Evolutionary conservation across 2,888 invertebrate species (phyloP).

Genomic region (Pelosia muscerda): DNA sequence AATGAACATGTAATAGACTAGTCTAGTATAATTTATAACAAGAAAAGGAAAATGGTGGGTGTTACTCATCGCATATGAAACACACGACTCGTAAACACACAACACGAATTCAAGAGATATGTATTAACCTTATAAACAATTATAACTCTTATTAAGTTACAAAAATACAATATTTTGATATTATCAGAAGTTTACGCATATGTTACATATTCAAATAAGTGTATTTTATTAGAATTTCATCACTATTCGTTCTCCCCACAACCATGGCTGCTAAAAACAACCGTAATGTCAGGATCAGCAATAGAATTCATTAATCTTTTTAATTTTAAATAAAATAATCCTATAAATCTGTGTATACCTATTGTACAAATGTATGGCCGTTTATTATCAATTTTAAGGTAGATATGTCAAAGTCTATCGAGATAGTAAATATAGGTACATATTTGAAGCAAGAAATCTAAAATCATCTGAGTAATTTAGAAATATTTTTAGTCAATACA

Average conservation of each 20-base stretch:
- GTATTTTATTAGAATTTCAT: no score
- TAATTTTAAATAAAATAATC: no score
- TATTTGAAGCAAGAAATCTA: not conserved
- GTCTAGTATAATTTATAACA: conserved; percentile 41
- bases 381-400: conserved; percentile 29
- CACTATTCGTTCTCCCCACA: no score
- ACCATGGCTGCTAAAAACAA: no score
- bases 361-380: conserved; percentile 56
- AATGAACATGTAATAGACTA: conserved; percentile 55
- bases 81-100: conserved; percentile 5
- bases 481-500: not conserved
- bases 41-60: not conserved
- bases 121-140: conserved; percentile 2
- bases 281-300: no score
- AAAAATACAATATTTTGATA: not conserved
- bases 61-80: not conserved
- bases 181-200: no score
- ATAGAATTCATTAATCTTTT: no score
- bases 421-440: conserved; percentile 20
- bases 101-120: not conserved
- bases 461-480: not conserved
- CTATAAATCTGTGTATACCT: conserved; percentile 31
- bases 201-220: no score
- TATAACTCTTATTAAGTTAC: no score
- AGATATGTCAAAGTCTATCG: conserved; percentile 27